Evolutionary conservation across 1,140 invertebrate species (phyloP).

Genomic region (Pteromalus puparum): DNA sequence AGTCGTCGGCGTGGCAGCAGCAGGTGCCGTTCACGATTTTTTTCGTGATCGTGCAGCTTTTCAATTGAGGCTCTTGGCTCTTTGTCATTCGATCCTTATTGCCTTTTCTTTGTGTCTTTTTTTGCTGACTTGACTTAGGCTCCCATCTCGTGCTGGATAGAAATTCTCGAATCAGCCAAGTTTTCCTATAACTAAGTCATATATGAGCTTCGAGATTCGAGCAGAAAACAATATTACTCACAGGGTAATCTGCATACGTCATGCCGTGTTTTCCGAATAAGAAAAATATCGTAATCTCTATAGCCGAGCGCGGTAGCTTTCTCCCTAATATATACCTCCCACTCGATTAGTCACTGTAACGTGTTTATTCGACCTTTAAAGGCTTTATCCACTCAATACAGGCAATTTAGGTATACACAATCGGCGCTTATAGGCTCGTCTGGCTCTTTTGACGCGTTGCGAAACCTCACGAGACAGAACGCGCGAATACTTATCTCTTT

Average conservation of each 20-base stretch:
- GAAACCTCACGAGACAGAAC: neutral
- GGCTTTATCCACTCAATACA: slow-evolving; percentile 9
- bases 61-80: neutral
- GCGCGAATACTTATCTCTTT: neutral
- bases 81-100: neutral
- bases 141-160: neutral
- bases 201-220: neutral
- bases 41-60: neutral
- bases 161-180: too few relatives aligned
- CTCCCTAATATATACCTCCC: neutral
- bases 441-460: neutral
- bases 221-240: neutral
- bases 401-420: slow-evolving; percentile 32
- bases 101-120: too few relatives aligned
- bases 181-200: too few relatives aligned
- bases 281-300: neutral
- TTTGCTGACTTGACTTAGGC: too few relatives aligned
- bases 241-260: neutral
- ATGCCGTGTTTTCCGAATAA: neutral
- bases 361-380: slow-evolving; percentile 27
- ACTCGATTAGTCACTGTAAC: neutral
- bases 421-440: neutral
- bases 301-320: neutral
- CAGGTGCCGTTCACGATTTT: neutral
- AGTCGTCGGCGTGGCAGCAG: neutral